phyloP scores from a whole-genome alignment of 2,113 vertebrate species.

The Euleptes europaea region DNA sequence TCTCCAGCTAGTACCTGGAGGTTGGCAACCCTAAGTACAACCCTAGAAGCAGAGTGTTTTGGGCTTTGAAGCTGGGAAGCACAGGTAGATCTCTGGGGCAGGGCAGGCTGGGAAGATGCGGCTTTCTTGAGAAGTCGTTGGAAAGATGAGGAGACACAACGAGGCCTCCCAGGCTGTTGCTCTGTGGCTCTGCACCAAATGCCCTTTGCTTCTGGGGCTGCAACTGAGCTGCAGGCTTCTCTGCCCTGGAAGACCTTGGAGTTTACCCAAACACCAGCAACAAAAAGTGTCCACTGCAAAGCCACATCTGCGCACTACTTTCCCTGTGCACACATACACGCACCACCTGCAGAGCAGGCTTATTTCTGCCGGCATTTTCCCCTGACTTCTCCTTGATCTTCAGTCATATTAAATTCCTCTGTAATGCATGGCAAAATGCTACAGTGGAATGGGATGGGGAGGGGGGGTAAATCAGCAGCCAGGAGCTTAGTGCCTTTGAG shows the following conservation, averaged over 20 bases:
- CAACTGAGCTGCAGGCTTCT: too few species aligned
- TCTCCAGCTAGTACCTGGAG: too few species aligned
- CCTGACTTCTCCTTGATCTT: conserved; percentile 17
- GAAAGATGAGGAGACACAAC: too few species aligned
- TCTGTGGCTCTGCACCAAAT: too few species aligned
- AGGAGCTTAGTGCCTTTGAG: conserved; percentile 13
- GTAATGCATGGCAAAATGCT: neutral
- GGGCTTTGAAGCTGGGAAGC: neutral
- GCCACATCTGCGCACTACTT: neutral
- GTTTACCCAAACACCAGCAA: neutral
- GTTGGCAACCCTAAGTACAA: too few species aligned
- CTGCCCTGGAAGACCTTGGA: neutral
- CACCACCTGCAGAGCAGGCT: neutral
- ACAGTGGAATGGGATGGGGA: neutral
- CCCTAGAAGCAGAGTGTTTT: too few species aligned
- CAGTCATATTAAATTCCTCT: conserved; percentile 17
- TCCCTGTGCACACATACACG: neutral
- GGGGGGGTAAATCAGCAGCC: neutral
- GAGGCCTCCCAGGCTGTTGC: too few species aligned
- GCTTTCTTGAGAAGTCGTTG: neutral
- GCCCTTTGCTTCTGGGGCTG: neutral
- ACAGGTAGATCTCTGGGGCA: neutral
- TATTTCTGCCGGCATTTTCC: conserved; percentile 5
- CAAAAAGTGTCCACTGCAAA: neutral
- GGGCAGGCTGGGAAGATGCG: neutral